Base-by-base conservation (phyloP, 2,113 vertebrate genomes). In the Egretta garzetta region DNA sequence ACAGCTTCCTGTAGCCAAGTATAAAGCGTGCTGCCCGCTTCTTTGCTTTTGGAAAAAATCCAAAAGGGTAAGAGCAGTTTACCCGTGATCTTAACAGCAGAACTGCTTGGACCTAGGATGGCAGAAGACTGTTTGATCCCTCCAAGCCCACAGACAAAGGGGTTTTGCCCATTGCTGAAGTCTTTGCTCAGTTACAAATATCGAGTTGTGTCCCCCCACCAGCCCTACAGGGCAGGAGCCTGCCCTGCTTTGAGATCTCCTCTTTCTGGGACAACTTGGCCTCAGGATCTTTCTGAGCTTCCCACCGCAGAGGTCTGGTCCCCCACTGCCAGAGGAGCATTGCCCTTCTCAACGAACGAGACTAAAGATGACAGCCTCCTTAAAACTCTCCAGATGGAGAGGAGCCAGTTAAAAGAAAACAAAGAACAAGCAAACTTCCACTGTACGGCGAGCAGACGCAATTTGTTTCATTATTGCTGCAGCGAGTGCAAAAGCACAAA, bases 401-500 rank as follows among this genome's bases (percentile, higher is more conserved):
- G 17, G 17, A 81, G 59, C 17, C 83, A 72, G 64, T 3, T 30
- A 43, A 85, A 88, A 4, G 18, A 66, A 87, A 77, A 62, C 62
- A 79, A 71, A 66, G 39, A 73, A 86, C 17, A 94, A 90, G 83
- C 50, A 67, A 63, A 47, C 39, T 90, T 86, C 47, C 80, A 88
- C 20, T 6, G 52, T 39, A 80, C 27, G 35, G 49, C 64, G 18
- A 95, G 70, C 18, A 87, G 45, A 88, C 47, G 86, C 47, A 84
- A 39, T 79, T 88, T 77, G 33, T 77, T 92, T 92, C 76, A 87
- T 11, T 81, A 37, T 20, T 81, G 37, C 28, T 74, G 60, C 80
- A 90, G 5, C 12, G 43, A 95, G 86, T 22, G 76, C 47, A 64
- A 83, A 90, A 94, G 41, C 74, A 91, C 72, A 95, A 92, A 92